Evolutionary conservation across 2,797 vertebrate genomes (phyloP), one percentile per base, ranked within the genome.

Genomic region (Thalassophryne amazonica): DNA sequence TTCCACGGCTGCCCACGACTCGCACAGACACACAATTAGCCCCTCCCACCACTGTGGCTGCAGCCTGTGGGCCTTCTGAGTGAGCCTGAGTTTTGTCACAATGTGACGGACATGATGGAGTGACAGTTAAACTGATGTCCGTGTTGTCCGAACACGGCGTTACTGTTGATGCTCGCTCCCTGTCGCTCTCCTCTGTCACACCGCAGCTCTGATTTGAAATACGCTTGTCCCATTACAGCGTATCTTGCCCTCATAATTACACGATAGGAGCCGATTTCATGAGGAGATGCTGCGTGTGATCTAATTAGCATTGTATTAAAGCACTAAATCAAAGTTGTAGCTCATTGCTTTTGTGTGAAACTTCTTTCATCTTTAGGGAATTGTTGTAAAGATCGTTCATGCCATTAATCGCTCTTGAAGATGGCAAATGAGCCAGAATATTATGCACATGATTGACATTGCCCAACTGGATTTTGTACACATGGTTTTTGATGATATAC

Each of bases 231-330:
- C 56, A 81, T 76, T 73, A 79, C 61, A 61, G 57, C 73, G 54
- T 85, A 78, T 87, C 66, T 75, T 73, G 63, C 79, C 43, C 31
- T 84, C 78, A 73, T 80, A 85, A 89, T 89, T 88, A 88, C 79
- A 73, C 52, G 60, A 83, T 22, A 57, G 73, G 68, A 76, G 69
- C 66, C 79, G 82, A 85, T 84, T 86, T 83, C 60, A 81, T 28
- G 70, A 84, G 70, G 71, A 84, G 77, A 84, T 74, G 51, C 80
- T 29, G 69, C 80, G 81, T 80, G 80, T 78, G 73, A 83, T 88
- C 83, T 87, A 84, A 90, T 91, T 89, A 89, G 86, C 82, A 88
- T 90, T 71, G 73, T 83, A 87, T 87, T 88, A 86, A 89, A 85
- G 81, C 48, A 36, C 69, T 66, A 80, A 86, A 90, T 89, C 85